Percentiles rank a stretch among this genome's conserved stretches.
Evolutionary conservation across 2,113 vertebrate species (phyloP).

Genomic region (Nannospalax galili): DNA sequence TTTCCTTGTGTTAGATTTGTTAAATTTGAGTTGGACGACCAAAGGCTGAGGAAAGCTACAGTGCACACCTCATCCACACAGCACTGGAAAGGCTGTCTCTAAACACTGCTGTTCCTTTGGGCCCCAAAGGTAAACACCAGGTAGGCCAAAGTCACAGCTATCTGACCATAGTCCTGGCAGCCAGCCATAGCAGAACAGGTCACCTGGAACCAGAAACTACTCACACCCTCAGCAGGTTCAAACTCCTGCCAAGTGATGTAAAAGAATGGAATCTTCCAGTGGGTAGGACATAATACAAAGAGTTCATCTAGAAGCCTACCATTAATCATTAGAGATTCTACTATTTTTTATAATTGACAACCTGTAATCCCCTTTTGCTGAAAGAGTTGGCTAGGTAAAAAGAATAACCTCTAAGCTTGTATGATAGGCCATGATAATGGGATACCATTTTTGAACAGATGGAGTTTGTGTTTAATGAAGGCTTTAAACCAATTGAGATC

Average conservation of each 20-base stretch:
- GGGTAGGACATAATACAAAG: neutral
- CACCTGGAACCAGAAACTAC: neutral
- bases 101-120: neutral
- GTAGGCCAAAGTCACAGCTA: slow-evolving; percentile 25
- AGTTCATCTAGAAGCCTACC: slow-evolving; percentile 24
- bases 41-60: neutral
- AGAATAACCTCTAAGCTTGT: neutral
- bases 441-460: neutral
- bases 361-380: neutral
- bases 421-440: neutral
- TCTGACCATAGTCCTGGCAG: neutral
- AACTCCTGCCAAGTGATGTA: neutral
- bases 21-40: neutral
- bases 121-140: slow-evolving; percentile 2
- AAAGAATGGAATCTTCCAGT: slow-evolving; percentile 34
- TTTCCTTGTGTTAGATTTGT: neutral
- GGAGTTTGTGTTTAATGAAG: slow-evolving; percentile 19
- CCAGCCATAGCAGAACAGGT: neutral
- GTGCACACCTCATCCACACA: neutral
- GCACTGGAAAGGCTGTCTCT: neutral
- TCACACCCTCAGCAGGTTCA: neutral
- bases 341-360: neutral
- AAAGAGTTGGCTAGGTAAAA: neutral
- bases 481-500: neutral
- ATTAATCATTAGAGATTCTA: slow-evolving; percentile 21